Evolutionary conservation across 2,113 vertebrate species (phyloP).

Genomic region (Ascaphus truei): DNA sequence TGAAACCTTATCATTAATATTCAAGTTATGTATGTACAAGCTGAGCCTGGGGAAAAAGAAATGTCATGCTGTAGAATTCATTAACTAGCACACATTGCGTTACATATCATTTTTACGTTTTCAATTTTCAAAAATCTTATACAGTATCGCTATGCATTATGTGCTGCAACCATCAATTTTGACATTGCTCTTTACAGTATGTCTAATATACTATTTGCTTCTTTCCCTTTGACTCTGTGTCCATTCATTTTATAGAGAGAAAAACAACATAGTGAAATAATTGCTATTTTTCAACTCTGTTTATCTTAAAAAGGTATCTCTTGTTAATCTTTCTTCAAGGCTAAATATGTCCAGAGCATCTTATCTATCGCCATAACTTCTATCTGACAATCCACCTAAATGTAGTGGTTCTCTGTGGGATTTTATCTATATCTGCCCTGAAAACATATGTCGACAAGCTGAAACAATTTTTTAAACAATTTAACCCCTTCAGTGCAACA

Average conservation of each 20-base stretch:
- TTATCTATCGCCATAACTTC: slow-evolving; percentile 7
- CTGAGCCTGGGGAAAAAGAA: neutral
- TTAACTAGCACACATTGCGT: neutral
- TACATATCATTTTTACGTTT: neutral
- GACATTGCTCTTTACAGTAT: neutral
- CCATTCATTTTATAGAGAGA: neutral
- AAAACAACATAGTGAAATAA: neutral
- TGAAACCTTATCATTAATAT: neutral
- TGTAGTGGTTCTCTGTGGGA: neutral
- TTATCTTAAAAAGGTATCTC: neutral
- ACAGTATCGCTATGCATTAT: neutral
- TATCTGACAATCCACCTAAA: neutral
- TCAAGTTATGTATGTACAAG: neutral
- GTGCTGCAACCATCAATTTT: neutral
- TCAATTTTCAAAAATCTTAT: too few relatives aligned
- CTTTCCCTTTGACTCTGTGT: neutral
- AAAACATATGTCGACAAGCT: neutral
- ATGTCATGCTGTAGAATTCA: neutral
- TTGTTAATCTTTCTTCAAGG: slow-evolving; percentile 21
- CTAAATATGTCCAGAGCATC: neutral
- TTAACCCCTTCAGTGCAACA: neutral
- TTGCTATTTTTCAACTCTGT: slow-evolving; percentile 1
- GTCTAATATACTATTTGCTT: slow-evolving; percentile 2
- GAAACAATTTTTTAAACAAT: neutral
- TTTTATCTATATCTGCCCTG: neutral